A percentile compares a stretch with the other conserved stretches of the same genome.
These are phyloP conservation scores for Microctenopoma steveboyesi DNA, from an alignment of 2,797 vertebrate species.

Conservation along the genomic window DNA sequence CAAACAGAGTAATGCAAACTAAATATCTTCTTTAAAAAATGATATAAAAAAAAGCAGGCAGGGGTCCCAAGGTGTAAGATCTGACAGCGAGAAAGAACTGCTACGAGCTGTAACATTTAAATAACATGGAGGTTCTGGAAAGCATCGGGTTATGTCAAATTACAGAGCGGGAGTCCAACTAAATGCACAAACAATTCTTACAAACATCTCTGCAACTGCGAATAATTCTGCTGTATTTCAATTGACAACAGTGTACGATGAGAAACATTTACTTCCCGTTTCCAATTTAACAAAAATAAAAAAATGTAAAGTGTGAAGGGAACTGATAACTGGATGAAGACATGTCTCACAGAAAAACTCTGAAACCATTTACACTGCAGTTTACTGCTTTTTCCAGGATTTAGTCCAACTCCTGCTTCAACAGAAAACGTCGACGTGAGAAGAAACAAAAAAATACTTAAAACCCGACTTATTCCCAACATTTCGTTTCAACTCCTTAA, in stretches of 20 bases:
- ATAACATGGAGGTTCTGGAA: conserved; percentile 5
- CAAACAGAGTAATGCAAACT: neutral
- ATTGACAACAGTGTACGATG: neutral
- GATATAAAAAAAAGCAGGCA: neutral
- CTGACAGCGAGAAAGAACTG: neutral
- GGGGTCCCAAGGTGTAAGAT: neutral
- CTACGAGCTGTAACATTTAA: neutral
- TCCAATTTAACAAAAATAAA: neutral
- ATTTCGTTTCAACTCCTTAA: neutral
- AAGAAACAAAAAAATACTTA: neutral
- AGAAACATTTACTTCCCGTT: neutral
- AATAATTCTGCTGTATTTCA: neutral
- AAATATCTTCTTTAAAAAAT: neutral
- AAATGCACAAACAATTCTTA: neutral
- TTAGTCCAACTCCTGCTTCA: neutral
- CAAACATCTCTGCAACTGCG: neutral
- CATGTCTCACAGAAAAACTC: neutral
- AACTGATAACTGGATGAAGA: neutral
- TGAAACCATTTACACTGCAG: conserved; percentile 3
- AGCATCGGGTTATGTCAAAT: conserved; percentile 10
- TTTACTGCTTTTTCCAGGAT: neutral
- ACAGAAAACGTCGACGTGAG: neutral
- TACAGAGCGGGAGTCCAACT: neutral
- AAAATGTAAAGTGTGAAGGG: neutral
- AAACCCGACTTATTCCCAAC: neutral